phyloP scores from a whole-genome alignment of 37 sponge, comb jelly and placozoan species.

The Bolinopsis microptera region DNA sequence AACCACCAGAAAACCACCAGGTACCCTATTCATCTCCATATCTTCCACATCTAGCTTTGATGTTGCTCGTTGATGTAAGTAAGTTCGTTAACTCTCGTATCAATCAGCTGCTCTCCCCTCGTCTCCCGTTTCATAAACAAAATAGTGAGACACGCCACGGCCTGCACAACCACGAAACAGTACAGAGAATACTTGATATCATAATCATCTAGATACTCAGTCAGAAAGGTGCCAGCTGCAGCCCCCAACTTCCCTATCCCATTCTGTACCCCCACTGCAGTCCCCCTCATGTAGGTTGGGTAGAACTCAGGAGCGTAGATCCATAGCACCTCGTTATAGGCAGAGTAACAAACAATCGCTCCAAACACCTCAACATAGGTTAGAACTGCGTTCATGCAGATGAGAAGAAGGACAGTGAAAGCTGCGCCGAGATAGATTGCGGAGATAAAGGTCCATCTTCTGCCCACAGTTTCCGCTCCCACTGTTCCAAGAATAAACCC shows the following conservation, averaged over 20 bases:
- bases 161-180: background rate
- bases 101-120: slow-evolving; percentile 1
- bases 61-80: background rate
- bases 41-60: no score
- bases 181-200: background rate
- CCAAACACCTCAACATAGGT: background rate
- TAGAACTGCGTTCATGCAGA: background rate
- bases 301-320: slow-evolving; percentile 65
- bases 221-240: slow-evolving; percentile 35
- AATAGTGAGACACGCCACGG: slow-evolving; percentile 28
- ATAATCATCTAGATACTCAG: slow-evolving; percentile 19
- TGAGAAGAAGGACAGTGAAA: slow-evolving; percentile 27
- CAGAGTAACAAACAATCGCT: background rate
- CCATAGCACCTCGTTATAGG: slow-evolving; percentile 44
- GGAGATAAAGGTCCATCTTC: slow-evolving; percentile 4
- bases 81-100: background rate
- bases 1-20: no score
- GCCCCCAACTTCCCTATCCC: slow-evolving; percentile 63
- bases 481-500: slow-evolving; percentile 1
- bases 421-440: slow-evolving; percentile 17
- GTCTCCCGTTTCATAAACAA: slow-evolving; percentile 27
- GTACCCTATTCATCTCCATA: no score
- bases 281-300: slow-evolving; percentile 57
- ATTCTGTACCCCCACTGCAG: slow-evolving; percentile 51
- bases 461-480: background rate